phyloP scores from a whole-genome alignment of 2,113 vertebrate genomes.

The Sceloporus tristichus region DNA sequence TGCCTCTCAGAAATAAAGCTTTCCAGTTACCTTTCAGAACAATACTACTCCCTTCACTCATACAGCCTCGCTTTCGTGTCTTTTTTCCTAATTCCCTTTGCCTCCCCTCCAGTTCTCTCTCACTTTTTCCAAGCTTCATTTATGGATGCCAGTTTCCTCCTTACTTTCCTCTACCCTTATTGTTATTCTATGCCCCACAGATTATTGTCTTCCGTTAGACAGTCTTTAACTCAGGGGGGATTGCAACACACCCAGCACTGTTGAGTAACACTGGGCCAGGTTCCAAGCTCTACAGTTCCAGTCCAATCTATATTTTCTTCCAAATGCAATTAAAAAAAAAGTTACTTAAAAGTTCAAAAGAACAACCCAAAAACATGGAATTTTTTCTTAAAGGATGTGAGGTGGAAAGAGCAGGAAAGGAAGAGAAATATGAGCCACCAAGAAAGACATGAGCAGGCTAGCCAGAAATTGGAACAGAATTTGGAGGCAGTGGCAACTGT shows the following conservation, averaged over 20 bases:
- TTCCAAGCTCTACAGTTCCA: background rate
- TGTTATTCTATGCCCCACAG: background rate
- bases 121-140: background rate
- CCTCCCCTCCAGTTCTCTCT: background rate
- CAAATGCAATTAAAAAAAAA: background rate
- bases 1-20: background rate
- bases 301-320: background rate
- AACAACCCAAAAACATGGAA: background rate
- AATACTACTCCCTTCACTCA: no score
- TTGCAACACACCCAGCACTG: background rate
- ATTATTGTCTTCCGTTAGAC: background rate
- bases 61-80: background rate
- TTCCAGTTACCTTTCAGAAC: background rate
- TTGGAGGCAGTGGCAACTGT: background rate
- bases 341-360: background rate
- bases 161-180: background rate
- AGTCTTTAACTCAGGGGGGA: background rate
- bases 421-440: background rate
- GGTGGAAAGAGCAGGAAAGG: no score
- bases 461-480: background rate
- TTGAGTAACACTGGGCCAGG: background rate
- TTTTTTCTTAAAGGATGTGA: background rate
- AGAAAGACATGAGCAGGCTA: background rate
- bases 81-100: no score
- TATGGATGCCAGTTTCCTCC: background rate